These are phyloP conservation scores for Drosophila kurseongensis DNA, from an alignment of 1,140 invertebrate genomes.

Conservation along the genomic window DNA sequence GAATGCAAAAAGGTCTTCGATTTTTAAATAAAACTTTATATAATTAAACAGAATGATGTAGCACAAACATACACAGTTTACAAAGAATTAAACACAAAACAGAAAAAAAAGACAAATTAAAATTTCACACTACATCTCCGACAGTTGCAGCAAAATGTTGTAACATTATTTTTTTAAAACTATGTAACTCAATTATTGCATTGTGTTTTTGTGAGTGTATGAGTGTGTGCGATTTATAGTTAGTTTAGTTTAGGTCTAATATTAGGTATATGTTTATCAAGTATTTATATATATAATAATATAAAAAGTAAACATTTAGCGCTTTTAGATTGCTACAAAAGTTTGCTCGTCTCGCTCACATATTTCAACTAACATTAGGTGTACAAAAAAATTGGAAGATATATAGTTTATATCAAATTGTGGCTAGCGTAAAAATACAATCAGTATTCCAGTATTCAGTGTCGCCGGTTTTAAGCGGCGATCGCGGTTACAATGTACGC, in stretches of 20 bases:
- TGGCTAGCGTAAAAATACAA: constrained; percentile 78
- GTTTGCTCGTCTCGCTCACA: constrained; percentile 49
- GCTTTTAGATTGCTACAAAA: constrained; percentile 50
- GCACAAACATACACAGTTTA: constrained; percentile 70
- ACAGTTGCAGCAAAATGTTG: constrained; percentile 40
- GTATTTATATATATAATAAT: constrained; percentile 51
- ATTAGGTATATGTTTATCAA: constrained; percentile 58
- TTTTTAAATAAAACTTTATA: constrained; percentile 68
- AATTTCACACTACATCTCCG: constrained; percentile 49
- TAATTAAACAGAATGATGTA: constrained; percentile 76
- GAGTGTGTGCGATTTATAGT: constrained; percentile 47
- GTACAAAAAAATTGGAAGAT: constrained; percentile 78
- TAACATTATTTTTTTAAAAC: constrained; percentile 64
- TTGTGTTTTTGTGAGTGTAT: constrained; percentile 38
- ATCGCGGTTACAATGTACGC: constrained; percentile 38
- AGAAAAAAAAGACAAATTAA: constrained; percentile 22
- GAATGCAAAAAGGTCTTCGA: constrained; percentile 22
- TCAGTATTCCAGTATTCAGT: constrained; percentile 37
- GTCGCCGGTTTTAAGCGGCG: constrained; percentile 47
- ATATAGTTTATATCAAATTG: constrained; percentile 74
- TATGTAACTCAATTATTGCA: constrained; percentile 81
- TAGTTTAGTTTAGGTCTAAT: constrained; percentile 49
- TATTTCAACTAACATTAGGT: constrained; percentile 75
- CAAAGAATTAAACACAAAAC: constrained; percentile 25
- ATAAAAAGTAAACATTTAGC: constrained; percentile 67